Evolutionary conservation across 2,888 invertebrate species (phyloP).

Genomic region (Gortyna flavago): DNA sequence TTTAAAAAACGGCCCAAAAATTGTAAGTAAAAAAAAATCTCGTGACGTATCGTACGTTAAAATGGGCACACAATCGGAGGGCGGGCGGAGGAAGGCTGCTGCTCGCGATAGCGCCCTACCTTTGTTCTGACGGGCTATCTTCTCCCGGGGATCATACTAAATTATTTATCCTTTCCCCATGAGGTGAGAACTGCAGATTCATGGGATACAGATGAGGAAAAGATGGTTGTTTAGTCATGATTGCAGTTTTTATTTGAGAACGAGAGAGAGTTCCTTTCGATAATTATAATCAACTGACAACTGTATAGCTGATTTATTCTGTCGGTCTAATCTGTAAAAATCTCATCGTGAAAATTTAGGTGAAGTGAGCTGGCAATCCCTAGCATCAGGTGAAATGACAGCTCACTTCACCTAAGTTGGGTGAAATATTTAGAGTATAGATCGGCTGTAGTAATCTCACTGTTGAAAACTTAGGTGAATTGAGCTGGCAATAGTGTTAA

Average conservation of each 20-base stretch:
- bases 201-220: slow-evolving; percentile 27
- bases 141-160: slow-evolving; percentile 81
- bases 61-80: slow-evolving; percentile 64
- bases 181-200: slow-evolving; percentile 70
- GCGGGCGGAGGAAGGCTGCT: slow-evolving; percentile 71
- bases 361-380: neutral
- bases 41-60: slow-evolving; percentile 60
- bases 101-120: slow-evolving; percentile 78
- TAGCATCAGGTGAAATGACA: neutral
- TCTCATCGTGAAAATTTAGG: neutral
- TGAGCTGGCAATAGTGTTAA: neutral
- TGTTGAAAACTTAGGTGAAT: neutral
- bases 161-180: slow-evolving; percentile 77
- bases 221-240: neutral
- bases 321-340: neutral
- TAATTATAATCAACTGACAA: neutral
- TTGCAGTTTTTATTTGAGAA: slow-evolving; percentile 8
- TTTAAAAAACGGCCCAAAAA: no score
- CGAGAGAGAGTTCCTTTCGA: neutral
- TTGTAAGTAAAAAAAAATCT: neutral
- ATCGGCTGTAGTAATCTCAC: neutral
- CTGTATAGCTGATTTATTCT: neutral
- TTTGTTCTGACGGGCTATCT: slow-evolving; percentile 83
- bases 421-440: neutral
- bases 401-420: neutral